Evolutionary conservation across 2,888 invertebrate species (phyloP), one percentile per base, ranked within the genome.

Genomic region (Acrobeloides nanus): DNA sequence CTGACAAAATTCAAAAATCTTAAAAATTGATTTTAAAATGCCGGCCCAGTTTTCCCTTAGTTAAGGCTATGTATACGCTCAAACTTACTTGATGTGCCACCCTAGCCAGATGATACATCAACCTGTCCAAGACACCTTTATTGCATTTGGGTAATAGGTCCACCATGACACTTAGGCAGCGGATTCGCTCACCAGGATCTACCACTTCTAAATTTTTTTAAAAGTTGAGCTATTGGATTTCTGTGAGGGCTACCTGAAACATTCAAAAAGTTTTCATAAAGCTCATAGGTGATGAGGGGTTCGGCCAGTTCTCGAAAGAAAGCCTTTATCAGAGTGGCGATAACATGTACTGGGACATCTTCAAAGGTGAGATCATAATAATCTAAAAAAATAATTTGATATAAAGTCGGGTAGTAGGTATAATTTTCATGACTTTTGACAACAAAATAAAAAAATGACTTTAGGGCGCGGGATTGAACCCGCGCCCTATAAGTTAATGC

Each of bases 261-360:
- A 58, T 87, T 83, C 53, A 92, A 81, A 76, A 90, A 89, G 77
- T 90, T 89, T 76, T 90, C 89, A 75, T 90, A 92, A 56, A 87
- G 84, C 74, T 89, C 89, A 77, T 85, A 89, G 42, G 89, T 89
- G 60, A 92, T 80, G 61, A 92, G 78, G 18, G 90, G 90, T 75
- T 90, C 89, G 15, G 89, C 87, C 82, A 92, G 84, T 74, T 90
- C 90, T 31, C 89, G 81, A 75, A 90, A 83, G 79, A 89, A 89
- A 79, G 74, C 63, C 77, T 92, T 92, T 50, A 90, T 79, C 26
- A 87, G 86, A 29, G 88, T 86, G 0, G 89, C 86, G 48, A 89
- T 78, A 31, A 89, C 89, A 77, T 90, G 89, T 44, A 90, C 85
- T 45, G 85, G 84, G 76, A 86, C 87, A 61, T 83, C 81, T 56